Conservation (phyloP, 2,113 vertebrate species). For the Propithecus coquereli region DNA sequence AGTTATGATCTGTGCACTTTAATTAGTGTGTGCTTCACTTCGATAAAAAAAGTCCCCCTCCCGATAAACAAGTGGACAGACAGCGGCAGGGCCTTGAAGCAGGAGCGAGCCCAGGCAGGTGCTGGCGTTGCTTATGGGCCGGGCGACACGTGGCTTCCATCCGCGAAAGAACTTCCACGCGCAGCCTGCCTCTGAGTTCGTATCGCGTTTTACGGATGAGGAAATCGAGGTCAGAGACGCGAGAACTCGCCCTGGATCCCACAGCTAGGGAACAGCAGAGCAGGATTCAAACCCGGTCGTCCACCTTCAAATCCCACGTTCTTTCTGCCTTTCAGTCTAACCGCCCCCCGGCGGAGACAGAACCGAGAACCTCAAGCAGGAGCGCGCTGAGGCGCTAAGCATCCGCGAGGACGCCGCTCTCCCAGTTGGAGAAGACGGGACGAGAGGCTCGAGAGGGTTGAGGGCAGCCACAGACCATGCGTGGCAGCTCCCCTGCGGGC, state of each 20-base stretch:
- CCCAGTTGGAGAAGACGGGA: fast-evolving
- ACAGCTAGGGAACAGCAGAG: fast-evolving
- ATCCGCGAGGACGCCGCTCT: fast-evolving
- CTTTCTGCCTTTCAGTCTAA: background rate
- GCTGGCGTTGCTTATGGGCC: background rate
- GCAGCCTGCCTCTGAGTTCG: fast-evolving
- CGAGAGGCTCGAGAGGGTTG: too few species aligned
- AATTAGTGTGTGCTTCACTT: background rate
- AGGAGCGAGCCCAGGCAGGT: background rate
- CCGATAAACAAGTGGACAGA: too few species aligned
- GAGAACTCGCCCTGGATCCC: background rate
- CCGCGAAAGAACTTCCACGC: background rate
- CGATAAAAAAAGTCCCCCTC: background rate
- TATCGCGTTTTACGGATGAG: background rate
- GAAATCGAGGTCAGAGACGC: background rate
- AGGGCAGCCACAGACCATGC: fast-evolving
- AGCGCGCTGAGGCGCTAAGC: fast-evolving
- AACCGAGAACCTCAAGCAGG: background rate
- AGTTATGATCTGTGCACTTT: background rate
- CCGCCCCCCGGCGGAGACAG: fast-evolving
- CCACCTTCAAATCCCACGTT: fast-evolving
- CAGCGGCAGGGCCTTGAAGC: background rate
- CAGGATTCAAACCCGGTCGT: background rate
- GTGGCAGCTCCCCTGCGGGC: fast-evolving
- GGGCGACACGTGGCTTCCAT: fast-evolving